Evolutionary conservation across 2,113 vertebrate species (phyloP).

Genomic region (Ascaphus truei): DNA sequence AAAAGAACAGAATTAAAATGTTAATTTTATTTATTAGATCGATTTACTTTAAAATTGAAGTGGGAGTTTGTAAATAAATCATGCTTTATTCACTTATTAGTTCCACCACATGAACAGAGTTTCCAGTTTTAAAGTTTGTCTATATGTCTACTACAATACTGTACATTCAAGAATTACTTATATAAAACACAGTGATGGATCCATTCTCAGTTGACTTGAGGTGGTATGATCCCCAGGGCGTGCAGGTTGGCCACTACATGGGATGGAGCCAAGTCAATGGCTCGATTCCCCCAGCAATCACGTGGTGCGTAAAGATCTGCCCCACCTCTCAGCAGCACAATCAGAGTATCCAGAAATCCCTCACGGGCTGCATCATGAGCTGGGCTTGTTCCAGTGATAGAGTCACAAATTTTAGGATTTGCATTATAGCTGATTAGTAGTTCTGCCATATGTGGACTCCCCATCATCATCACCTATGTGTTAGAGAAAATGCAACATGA

Average conservation of each 20-base stretch:
- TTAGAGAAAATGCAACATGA: background rate
- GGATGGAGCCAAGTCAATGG: slow-evolving; percentile 54
- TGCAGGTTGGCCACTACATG: background rate
- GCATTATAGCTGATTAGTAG: slow-evolving; percentile 68
- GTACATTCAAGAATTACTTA: too few relatives aligned
- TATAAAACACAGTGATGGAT: too few relatives aligned
- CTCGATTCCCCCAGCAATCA: slow-evolving; percentile 42
- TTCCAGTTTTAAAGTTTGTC: too few relatives aligned
- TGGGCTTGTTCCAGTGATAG: slow-evolving; percentile 57
- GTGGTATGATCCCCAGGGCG: too few relatives aligned
- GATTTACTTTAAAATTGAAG: too few relatives aligned
- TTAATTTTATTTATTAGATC: too few relatives aligned
- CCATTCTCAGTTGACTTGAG: too few relatives aligned
- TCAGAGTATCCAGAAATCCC: slow-evolving; percentile 69
- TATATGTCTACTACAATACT: too few relatives aligned
- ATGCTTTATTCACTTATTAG: too few relatives aligned
- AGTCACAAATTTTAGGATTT: slow-evolving; percentile 67
- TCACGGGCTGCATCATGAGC: slow-evolving; percentile 76
- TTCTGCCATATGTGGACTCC: slow-evolving; percentile 58
- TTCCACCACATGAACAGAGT: too few relatives aligned
- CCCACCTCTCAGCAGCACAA: slow-evolving; percentile 52
- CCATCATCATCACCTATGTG: slow-evolving; percentile 84
- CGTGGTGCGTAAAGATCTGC: slow-evolving; percentile 32
- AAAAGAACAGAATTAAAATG: too few relatives aligned
- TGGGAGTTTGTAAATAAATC: too few relatives aligned